Evolutionary conservation across 2,888 invertebrate genomes (phyloP).

Genomic region (Troides oblongomaculatus): DNA sequence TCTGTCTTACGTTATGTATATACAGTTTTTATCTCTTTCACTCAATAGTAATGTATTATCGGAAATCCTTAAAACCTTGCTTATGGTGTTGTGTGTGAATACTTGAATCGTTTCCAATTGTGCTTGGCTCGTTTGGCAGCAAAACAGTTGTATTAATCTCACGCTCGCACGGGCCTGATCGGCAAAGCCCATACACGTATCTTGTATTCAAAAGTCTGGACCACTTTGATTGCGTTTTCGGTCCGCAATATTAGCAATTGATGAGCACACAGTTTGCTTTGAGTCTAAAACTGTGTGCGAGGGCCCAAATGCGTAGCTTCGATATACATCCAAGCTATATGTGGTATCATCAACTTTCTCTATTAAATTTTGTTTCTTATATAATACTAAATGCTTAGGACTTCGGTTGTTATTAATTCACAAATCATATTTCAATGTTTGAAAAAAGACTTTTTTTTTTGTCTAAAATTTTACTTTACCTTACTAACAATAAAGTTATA

Average conservation of each 20-base stretch:
- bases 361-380: too few relatives aligned
- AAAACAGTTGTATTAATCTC: constrained; percentile 44
- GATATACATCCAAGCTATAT: background rate
- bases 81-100: constrained; percentile 31
- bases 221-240: constrained; percentile 27
- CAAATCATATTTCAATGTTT: too few relatives aligned
- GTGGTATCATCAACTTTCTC: too few relatives aligned
- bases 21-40: background rate
- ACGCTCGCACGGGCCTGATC: constrained; percentile 39
- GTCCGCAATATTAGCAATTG: constrained; percentile 25
- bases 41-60: background rate
- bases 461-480: too few relatives aligned
- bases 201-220: constrained; percentile 27
- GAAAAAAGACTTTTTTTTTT: too few relatives aligned
- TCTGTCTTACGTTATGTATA: background rate
- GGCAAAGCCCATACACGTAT: constrained; percentile 33
- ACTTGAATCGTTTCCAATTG: constrained; percentile 44
- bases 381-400: too few relatives aligned
- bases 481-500: too few relatives aligned
- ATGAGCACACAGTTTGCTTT: constrained; percentile 17
- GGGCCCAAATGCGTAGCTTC: background rate
- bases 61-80: constrained; percentile 17
- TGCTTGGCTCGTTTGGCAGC: constrained; percentile 43
- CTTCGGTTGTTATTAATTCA: too few relatives aligned
- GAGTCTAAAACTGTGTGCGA: constrained; percentile 6